Evolutionary conservation across 2,797 vertebrate species (phyloP), one percentile per base, ranked within the genome.

Genomic region (Pseudomugil tenellus): DNA sequence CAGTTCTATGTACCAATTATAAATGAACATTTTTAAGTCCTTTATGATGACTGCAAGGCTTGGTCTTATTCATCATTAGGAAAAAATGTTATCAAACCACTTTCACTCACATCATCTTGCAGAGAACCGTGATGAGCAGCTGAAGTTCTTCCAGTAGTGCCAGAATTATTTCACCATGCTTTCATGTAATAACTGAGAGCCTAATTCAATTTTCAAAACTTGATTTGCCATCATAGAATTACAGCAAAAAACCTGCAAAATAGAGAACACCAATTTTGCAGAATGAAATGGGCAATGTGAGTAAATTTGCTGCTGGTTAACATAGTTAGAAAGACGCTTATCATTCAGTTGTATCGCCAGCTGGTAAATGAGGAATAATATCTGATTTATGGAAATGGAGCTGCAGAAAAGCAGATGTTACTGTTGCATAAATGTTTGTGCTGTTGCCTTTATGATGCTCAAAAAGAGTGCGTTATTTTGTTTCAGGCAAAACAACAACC

Each of bases 281-380:
- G 32, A 34, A 39, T 34, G 26, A 80, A 77, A 60, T 66, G 53
- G 12, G 10, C 29, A 23, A 54, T 55, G 53, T 28, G 14, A 43
- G 28, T 60, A 41, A 48, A 75, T 72, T 63, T 52, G 39, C 58
- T 59, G 56, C 16, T 59, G 76, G 58, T 73, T 77, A 63, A 55
- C 31, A 59, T 63, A 55, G 67, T 70, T 67, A 59, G 57, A 73
- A 63, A 67, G 10, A 58, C 53, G 70, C 29, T 65, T 55, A 59
- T 74, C 28, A 62, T 70, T 70, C 79, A 58, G 58, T 34, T 43
- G 48, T 32, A 74, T 29, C 69, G 70, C 49, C 58, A 63, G 72
- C 76, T 34, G 71, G 72, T 77, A 79, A 84, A 87, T 82, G 65
- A 76, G 54, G n/a, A 70, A 62, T 48, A 37, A 49, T 66, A 66